Percentiles rank a stretch among this genome's conserved stretches.
Conservation (phyloP, 2,888 invertebrate species). For the Disparrhopalites patrizii region DNA sequence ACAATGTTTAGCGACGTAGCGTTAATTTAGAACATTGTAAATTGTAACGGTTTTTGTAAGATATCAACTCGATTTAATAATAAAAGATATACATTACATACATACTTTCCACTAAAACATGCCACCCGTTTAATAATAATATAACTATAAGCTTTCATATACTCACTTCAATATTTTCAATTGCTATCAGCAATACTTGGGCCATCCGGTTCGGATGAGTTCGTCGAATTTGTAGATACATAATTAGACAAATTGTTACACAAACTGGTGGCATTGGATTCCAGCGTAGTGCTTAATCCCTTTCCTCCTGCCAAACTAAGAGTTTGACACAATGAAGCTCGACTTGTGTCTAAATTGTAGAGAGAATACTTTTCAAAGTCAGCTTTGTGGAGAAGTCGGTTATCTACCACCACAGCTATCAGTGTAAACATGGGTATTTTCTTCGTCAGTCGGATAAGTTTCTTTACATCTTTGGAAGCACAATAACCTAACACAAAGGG, state of each 20-base stretch:
- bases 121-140: too few species aligned
- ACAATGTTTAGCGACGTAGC: too few species aligned
- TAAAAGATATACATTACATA: too few species aligned
- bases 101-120: too few species aligned
- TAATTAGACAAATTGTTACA: constrained; percentile 5
- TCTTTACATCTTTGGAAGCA: constrained; percentile 60
- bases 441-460: constrained; percentile 63
- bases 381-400: constrained; percentile 34
- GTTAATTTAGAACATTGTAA: too few species aligned
- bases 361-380: constrained; percentile 32
- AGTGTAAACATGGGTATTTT: constrained; percentile 68
- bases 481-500: constrained; percentile 67
- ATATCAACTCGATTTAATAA: too few species aligned
- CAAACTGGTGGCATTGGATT: background rate
- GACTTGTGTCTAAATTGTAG: background rate
- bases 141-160: too few species aligned
- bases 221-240: too few species aligned
- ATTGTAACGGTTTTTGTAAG: too few species aligned
- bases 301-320: constrained; percentile 11
- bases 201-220: too few species aligned
- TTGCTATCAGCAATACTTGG: too few species aligned
- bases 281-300: constrained; percentile 4
- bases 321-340: constrained; percentile 18
- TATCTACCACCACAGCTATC: constrained; percentile 55
- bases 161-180: too few species aligned